Evolutionary conservation across 92 coral and sea anemone genomes (phyloP), one percentile per base, ranked within the genome.

Genomic region (Montipora capitata): DNA sequence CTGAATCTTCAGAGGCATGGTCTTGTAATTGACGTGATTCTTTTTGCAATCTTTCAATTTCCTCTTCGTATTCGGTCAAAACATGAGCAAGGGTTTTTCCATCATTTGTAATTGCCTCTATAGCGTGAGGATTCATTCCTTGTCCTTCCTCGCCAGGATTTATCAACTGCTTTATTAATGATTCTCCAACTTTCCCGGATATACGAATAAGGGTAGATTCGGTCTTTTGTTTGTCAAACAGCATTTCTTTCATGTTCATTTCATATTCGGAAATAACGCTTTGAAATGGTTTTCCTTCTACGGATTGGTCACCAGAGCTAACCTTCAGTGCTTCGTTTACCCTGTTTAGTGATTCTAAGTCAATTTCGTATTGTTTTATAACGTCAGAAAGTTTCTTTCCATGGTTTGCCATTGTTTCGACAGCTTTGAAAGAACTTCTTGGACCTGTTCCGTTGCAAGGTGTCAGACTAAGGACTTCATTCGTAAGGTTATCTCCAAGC

Each of bases 41-140:
- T 67, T 73, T 78, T 15, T 91, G 83, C 54, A 93, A 57, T 49
- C 72, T 88, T 42, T 39, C 86, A 69, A 93, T 70, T 45, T 93
- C 84, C 12, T 89, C 88, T 78, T 96, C 96, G 75, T 93, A 95
- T 73, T 91, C 91, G 66, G 85, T 88, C 27, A 90, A 70, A 15
- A 88, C 95, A 14, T 90, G 94, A 8, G 91, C 88, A 3, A 93
- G 85, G 6, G 93, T 79, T 80, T 91, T 93, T 4, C 61, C 77
- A 52, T 95, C 91, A 3, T 87, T 79, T 16, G 81, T 85, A 94
- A 93, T 93, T 4, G 74, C 84, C 15, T 85, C 86, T 67, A 93
- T 72, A 1, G 96, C 98, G 62, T 91, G 78, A 0, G 88, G 67
- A 9, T 79, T 45, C 2, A 70, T 39, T 0, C 52, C 16, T 11